A percentile compares a stretch with the other conserved stretches of the same genome.
phyloP scores from a whole-genome alignment of 2,888 invertebrate genomes.

The Amphipyra tragopoginis region DNA sequence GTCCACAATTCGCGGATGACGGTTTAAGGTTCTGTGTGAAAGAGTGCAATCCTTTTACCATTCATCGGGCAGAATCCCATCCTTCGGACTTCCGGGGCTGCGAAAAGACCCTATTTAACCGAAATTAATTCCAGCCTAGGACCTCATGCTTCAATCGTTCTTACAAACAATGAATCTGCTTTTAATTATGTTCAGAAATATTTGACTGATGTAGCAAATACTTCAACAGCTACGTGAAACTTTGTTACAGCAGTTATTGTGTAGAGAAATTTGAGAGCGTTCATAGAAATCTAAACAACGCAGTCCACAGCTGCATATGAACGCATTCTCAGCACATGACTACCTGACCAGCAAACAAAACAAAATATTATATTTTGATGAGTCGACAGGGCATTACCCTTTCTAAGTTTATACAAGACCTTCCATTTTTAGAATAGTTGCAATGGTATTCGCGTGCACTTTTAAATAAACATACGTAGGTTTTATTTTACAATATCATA shows the following conservation, averaged over 20 bases:
- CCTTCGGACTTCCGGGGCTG: no score
- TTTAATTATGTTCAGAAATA: slow-evolving; percentile 25
- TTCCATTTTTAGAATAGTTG: slow-evolving; percentile 43
- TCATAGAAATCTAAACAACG: slow-evolving; percentile 68
- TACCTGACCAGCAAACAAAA: slow-evolving; percentile 60
- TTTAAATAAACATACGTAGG: slow-evolving; percentile 29
- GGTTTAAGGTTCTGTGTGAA: no score
- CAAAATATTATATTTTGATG: slow-evolving; percentile 66
- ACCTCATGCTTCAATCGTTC: not conserved
- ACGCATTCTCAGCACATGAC: slow-evolving; percentile 59
- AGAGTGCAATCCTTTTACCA: no score
- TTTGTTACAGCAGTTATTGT: slow-evolving; percentile 45
- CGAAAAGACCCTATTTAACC: not conserved
- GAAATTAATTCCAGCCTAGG: not conserved
- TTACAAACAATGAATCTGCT: not conserved
- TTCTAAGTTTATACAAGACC: slow-evolving; percentile 48
- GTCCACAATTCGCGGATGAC: no score
- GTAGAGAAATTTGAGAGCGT: slow-evolving; percentile 64
- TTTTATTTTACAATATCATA: slow-evolving; percentile 8
- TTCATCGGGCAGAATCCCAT: no score
- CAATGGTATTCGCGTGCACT: slow-evolving; percentile 35
- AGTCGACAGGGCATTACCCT: slow-evolving; percentile 79
- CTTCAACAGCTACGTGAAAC: slow-evolving; percentile 49
- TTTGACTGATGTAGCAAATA: slow-evolving; percentile 46
- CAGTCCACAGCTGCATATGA: slow-evolving; percentile 63